Percentiles rank a stretch among this genome's conserved stretches.
Evolutionary conservation across 1,140 invertebrate genomes (phyloP).

Genomic region (Apocrypta bakeri): DNA sequence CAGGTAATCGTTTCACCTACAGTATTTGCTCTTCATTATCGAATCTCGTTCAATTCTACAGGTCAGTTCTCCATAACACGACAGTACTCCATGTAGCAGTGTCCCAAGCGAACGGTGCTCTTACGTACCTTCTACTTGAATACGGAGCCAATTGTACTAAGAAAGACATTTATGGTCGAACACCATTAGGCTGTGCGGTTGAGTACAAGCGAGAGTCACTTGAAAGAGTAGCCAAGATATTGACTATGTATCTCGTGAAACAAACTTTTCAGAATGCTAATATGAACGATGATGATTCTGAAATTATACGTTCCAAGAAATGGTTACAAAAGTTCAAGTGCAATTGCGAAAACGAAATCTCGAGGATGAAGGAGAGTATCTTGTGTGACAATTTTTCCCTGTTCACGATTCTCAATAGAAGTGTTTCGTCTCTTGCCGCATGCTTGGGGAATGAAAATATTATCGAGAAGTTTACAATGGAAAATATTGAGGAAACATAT

Average conservation of each 20-base stretch:
- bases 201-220: neutral
- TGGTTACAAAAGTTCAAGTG: neutral
- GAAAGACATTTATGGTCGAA: constrained; percentile 5
- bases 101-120: neutral
- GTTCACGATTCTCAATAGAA: neutral
- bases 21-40: neutral
- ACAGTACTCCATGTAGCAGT: constrained; percentile 30
- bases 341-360: neutral
- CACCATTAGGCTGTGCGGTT: neutral
- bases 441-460: constrained; percentile 17
- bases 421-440: neutral
- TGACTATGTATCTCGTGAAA: neutral
- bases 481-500: neutral
- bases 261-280: neutral
- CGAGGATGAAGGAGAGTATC: neutral
- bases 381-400: neutral
- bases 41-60: neutral
- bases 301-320: neutral
- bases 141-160: neutral
- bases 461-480: neutral
- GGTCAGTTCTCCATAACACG: constrained; percentile 2
- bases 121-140: constrained; percentile 5
- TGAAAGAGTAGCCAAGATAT: neutral
- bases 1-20: neutral
- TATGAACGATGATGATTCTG: neutral